These are phyloP conservation scores for Teleopsis dalmanni DNA, from an alignment of 1,140 invertebrate species.

Conservation along the genomic window DNA sequence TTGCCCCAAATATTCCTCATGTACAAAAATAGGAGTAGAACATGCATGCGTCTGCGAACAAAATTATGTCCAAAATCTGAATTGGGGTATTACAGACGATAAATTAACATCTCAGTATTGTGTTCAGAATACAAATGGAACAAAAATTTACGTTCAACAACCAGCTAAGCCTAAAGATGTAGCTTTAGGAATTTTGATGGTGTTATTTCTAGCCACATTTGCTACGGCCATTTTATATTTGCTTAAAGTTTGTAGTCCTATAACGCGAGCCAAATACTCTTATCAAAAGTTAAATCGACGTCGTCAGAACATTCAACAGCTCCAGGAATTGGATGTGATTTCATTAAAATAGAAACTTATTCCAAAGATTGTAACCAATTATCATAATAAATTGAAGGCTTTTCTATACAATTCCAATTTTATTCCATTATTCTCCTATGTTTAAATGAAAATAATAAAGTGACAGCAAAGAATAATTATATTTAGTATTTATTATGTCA, in stretches of 20 bases:
- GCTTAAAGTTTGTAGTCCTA: constrained; percentile 14
- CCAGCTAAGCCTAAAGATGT: constrained; percentile 8
- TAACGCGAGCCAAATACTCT: constrained; percentile 12
- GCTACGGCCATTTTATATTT: constrained; percentile 14
- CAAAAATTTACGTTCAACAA: constrained; percentile 3
- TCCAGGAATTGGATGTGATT: constrained; percentile 20
- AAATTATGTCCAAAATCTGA: background rate
- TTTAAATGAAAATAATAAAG: no score
- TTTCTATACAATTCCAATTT: no score
- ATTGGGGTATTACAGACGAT: background rate
- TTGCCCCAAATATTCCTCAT: background rate
- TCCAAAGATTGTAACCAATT: no score
- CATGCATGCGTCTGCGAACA: constrained; percentile 1
- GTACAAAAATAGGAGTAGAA: background rate
- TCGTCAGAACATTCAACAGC: constrained; percentile 10
- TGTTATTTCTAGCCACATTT: constrained; percentile 15
- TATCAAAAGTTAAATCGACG: constrained; percentile 13
- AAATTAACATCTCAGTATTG: constrained; percentile 1
- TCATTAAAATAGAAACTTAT: no score
- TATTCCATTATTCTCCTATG: no score
- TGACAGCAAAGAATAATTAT: no score
- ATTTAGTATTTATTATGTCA: no score
- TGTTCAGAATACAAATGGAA: background rate
- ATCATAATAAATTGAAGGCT: no score
- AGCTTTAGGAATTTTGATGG: constrained; percentile 13